Evolutionary conservation across 2,888 invertebrate species (phyloP).

Genomic region (Drosophila quinaria): DNA sequence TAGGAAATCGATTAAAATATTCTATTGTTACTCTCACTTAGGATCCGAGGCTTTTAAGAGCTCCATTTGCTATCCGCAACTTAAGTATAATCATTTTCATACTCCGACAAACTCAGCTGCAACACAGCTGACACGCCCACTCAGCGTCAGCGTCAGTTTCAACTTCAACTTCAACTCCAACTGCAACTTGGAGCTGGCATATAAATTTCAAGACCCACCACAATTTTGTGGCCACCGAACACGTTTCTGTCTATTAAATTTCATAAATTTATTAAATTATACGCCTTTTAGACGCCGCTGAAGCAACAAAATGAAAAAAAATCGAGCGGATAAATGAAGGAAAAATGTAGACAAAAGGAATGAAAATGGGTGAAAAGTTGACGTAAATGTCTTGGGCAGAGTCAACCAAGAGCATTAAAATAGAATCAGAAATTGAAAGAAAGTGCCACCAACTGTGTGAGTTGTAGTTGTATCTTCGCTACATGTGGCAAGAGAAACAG

Average conservation of each 20-base stretch:
- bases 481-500: conserved; percentile 54
- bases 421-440: conserved; percentile 39
- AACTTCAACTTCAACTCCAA: conserved; percentile 6
- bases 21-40: not conserved
- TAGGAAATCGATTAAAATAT: not conserved
- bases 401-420: conserved; percentile 35
- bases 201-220: conserved; percentile 73
- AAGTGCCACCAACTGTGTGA: conserved; percentile 73
- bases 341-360: conserved; percentile 47
- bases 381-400: conserved; percentile 48
- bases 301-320: conserved; percentile 11
- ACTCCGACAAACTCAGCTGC: conserved; percentile 47
- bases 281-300: conserved; percentile 42
- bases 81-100: conserved; percentile 57
- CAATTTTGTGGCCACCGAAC: conserved; percentile 78
- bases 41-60: conserved; percentile 22
- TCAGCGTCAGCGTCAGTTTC: conserved; percentile 34
- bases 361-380: conserved; percentile 53
- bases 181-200: conserved; percentile 37
- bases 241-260: conserved; percentile 80
- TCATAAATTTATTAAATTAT: conserved; percentile 79
- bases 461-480: conserved; percentile 36
- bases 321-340: conserved; percentile 49
- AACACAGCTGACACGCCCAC: conserved; percentile 64
- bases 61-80: conserved; percentile 25